A percentile compares a stretch with the other conserved stretches of the same genome.
Evolutionary conservation across 2,888 invertebrate genomes (phyloP).

Genomic region (Anoplius nigerrimus): DNA sequence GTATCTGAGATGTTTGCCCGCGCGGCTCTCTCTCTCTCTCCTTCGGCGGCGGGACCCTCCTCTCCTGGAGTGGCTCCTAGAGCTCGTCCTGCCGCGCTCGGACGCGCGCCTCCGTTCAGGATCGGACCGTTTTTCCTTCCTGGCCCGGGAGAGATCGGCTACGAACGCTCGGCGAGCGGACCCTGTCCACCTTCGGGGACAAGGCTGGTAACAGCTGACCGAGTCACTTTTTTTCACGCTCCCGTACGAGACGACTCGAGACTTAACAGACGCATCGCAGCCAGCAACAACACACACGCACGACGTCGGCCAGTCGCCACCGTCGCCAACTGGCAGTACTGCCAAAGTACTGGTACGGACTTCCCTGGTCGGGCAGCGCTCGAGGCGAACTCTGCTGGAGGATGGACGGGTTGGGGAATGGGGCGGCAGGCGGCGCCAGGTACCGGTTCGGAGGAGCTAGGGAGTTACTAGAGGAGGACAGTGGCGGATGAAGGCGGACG

Average conservation of each 20-base stretch:
- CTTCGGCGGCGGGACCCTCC: not conserved
- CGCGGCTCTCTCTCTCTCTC: not conserved
- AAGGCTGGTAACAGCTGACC: slow-evolving; percentile 46
- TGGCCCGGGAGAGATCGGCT: not conserved
- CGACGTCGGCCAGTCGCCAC: slow-evolving; percentile 48
- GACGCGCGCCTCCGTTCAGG: slow-evolving; percentile 2
- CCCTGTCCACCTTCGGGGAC: not conserved
- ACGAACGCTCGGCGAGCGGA: not conserved
- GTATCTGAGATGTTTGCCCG: not conserved
- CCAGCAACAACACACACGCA: slow-evolving; percentile 48
- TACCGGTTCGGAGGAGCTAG: too few relatives aligned
- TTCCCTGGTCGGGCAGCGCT: slow-evolving; percentile 25
- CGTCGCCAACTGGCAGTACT: slow-evolving; percentile 53
- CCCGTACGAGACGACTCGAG: slow-evolving; percentile 31
- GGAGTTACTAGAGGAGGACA: too few relatives aligned
- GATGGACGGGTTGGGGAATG: not conserved
- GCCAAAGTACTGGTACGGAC: slow-evolving; percentile 38
- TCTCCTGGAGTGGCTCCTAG: too few relatives aligned
- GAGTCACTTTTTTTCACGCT: slow-evolving; percentile 31
- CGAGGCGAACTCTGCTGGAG: not conserved
- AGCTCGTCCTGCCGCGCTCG: too few relatives aligned
- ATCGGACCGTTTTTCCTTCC: slow-evolving; percentile 9
- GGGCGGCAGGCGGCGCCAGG: not conserved
- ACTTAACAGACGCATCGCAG: slow-evolving; percentile 57
- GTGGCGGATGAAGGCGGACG: too few relatives aligned